A percentile compares a stretch with the other conserved stretches of the same genome.
These are phyloP conservation scores for Takifugu bimaculatus DNA, from an alignment of 2,113 vertebrate genomes.

Conservation along the genomic window DNA sequence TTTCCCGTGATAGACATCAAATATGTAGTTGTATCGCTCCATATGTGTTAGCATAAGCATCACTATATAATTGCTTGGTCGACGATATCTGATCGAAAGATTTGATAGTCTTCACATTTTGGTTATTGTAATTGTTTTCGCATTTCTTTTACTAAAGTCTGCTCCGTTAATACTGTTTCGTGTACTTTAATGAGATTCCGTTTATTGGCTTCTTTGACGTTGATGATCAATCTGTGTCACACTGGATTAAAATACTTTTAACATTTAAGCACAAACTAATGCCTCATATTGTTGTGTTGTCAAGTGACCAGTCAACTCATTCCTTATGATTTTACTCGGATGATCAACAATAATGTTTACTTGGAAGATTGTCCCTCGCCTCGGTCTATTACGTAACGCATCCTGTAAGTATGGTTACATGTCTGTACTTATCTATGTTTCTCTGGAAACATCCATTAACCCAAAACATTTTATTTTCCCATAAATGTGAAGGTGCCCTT, in stretches of 20 bases:
- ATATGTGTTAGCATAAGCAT: no score
- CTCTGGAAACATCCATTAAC: no score
- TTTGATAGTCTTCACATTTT: no score
- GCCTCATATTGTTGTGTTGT: neutral
- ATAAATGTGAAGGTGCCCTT: slow-evolving; percentile 52
- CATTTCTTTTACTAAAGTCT: no score
- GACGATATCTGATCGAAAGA: no score
- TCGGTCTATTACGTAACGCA: slow-evolving; percentile 54
- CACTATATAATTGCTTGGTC: no score
- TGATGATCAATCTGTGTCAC: neutral
- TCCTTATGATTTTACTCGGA: slow-evolving; percentile 44
- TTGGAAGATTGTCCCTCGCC: slow-evolving; percentile 51
- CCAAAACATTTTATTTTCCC: neutral
- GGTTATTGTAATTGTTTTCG: no score
- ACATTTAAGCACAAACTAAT: neutral
- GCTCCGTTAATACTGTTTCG: no score
- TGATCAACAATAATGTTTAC: slow-evolving; percentile 62
- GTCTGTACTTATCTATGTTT: neutral
- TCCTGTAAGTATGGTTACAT: slow-evolving; percentile 51
- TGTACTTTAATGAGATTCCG: neutral
- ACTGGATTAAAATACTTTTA: no score
- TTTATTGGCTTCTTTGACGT: neutral
- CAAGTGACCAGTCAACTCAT: neutral
- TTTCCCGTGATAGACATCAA: no score
- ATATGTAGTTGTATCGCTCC: no score